Conservation (phyloP, 2,888 invertebrate genomes). For the Aspidiotus rigidus region DNA sequence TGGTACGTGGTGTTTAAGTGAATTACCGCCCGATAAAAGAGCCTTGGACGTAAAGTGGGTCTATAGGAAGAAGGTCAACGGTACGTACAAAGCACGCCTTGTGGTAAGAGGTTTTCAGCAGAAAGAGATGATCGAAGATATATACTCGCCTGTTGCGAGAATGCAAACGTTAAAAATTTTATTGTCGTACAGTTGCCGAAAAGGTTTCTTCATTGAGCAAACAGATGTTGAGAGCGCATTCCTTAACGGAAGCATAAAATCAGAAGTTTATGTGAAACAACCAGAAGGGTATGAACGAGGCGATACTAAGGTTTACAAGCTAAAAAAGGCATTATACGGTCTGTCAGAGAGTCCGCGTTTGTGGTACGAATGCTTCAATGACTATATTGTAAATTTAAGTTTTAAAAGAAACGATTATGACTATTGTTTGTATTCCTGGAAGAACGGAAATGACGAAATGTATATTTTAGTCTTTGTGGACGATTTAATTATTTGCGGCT, state of each 20-base stretch:
- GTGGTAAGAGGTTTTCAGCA: no score
- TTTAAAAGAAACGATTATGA: constrained; percentile 18
- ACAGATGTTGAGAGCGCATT: no score
- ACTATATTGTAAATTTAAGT: no score
- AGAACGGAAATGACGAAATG: no score
- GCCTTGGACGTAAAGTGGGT: constrained; percentile 6
- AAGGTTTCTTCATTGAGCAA: constrained; percentile 38
- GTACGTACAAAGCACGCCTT: no score
- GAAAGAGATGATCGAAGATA: no score
- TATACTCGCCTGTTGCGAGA: constrained; percentile 39
- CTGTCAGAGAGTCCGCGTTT: constrained; percentile 32
- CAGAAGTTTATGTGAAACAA: no score
- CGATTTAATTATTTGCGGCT: no score
- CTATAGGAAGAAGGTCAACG: constrained; percentile 18
- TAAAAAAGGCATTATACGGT: constrained; percentile 34
- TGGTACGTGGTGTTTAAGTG: constrained; percentile 10
- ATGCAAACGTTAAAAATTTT: constrained; percentile 38
- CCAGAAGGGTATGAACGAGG: constrained; percentile 27
- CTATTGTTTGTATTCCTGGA: constrained; percentile 10
- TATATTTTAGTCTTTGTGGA: no score
- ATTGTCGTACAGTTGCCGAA: constrained; percentile 37
- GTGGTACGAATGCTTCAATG: constrained; percentile 33
- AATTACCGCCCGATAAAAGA: constrained; percentile 6
- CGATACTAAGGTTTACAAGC: constrained; percentile 32
- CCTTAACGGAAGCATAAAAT: no score